Base-by-base conservation (phyloP, 30 jellyfish, hydroid and myxozoan species). In the Aurelia sp. region DNA sequence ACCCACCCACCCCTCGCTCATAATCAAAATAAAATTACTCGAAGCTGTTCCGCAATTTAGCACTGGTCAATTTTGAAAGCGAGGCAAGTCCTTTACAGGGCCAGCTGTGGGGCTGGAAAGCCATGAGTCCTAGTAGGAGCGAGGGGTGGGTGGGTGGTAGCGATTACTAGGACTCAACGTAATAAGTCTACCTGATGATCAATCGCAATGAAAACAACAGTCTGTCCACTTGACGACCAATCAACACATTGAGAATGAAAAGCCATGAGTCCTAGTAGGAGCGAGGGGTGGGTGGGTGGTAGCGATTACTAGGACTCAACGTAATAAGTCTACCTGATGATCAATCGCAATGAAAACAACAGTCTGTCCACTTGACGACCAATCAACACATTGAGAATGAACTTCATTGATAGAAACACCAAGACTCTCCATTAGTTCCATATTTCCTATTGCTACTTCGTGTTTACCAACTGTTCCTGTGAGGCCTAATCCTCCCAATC, bases 311-410 rank as follows among this genome's bases (percentile, higher is more conserved):
- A n/a, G n/a, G n/a, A n/a, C n/a, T n/a, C n/a, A n/a, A n/a, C n/a
- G n/a, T n/a, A 35, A 35, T 4, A 35, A 35, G 3, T 35, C 3
- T 35, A 35, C 97, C 91, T 81, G 52, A 9, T 48, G 47, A 66
- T 91, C 90, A 44, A 85, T 71, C n/a, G 98, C 97, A 8, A 87
- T 84, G 19, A 86, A 79, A 15, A 91, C 97, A 38, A 77, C 90
- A 10, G 95, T 86, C 11, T 18, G 38, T 3, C 97, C 98, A 11
- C 69, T 53, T 22, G 15, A 24, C 16, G 93, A 72, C 51, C 86
- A 84, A 13, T 67, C 52, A 52, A 60, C 38, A 12, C 18, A 24
- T 4, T 40, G 31, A 17, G 63, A 15, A 22, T 27, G 13, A 47
- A 51, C 33, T 22, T 13, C 44, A 4, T 24, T n/a, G 21, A 69